Evolutionary conservation across 2,797 vertebrate genomes (phyloP).

Genomic region (Tapirus indicus): DNA sequence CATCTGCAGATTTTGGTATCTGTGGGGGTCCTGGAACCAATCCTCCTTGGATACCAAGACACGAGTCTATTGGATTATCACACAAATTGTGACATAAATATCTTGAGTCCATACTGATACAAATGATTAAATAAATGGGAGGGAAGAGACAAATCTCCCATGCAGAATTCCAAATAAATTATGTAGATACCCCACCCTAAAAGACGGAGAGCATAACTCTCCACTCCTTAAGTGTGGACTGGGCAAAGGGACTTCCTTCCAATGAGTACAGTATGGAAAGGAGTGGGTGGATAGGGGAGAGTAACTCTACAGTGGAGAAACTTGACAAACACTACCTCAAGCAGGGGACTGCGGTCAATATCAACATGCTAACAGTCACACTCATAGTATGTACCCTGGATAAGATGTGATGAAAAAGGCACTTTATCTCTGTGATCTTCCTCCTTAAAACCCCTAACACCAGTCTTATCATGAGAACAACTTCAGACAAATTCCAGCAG

Average conservation of each 20-base stretch:
- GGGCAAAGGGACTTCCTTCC: constrained; percentile 1
- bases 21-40: no score
- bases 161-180: constrained; percentile 58
- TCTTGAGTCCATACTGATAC: not conserved
- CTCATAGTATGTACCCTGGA: not conserved
- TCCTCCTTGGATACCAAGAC: no score
- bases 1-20: no score
- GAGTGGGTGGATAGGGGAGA: not conserved
- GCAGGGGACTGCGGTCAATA: not conserved
- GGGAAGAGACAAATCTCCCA: constrained; percentile 13
- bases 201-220: not conserved
- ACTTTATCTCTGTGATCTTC: not conserved
- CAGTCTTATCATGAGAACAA: constrained; percentile 9
- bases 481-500: constrained; percentile 9
- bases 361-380: not conserved
- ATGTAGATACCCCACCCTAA: not conserved
- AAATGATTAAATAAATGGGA: not conserved
- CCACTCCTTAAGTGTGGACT: not conserved
- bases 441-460: not conserved
- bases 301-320: constrained; percentile 32
- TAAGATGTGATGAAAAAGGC: not conserved
- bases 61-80: not conserved
- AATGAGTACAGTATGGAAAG: not conserved
- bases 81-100: not conserved
- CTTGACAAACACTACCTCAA: not conserved